Percentiles rank a stretch among this genome's conserved stretches.
phyloP scores from a whole-genome alignment of 2,888 invertebrate genomes.

The Ormyrus nitidulus region DNA sequence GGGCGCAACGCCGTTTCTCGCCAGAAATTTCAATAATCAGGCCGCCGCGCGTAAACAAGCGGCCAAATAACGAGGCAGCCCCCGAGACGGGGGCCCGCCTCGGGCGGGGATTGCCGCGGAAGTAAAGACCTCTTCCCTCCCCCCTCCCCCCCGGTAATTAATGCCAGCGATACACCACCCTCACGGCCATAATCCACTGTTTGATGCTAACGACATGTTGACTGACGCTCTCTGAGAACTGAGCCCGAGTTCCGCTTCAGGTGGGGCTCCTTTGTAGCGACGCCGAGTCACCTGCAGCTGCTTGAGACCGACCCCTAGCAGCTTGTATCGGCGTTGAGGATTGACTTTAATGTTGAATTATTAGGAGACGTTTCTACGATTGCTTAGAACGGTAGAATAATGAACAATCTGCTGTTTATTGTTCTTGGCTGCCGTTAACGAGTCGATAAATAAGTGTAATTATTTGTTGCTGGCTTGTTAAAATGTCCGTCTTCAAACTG shows the following conservation, averaged over 20 bases:
- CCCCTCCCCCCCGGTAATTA: constrained; percentile 12
- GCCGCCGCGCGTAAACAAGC: neutral
- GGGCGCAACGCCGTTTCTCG: neutral
- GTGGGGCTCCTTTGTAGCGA: neutral
- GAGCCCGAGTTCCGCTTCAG: neutral
- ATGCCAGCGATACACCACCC: constrained; percentile 4
- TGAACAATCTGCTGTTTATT: too few species aligned
- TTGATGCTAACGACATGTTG: constrained; percentile 44
- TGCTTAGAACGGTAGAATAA: too few species aligned
- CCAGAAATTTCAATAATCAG: constrained; percentile 31
- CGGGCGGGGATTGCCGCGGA: neutral
- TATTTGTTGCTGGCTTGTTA: too few species aligned
- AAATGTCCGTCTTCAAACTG: too few species aligned
- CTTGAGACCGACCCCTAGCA: neutral
- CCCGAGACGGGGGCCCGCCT: neutral
- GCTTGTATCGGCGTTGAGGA: neutral
- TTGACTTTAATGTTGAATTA: constrained; percentile 1
- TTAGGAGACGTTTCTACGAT: too few species aligned
- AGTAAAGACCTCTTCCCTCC: too few species aligned
- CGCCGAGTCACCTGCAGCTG: constrained; percentile 25
- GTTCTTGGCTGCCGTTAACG: too few species aligned
- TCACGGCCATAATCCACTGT: constrained; percentile 31
- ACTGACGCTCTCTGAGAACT: constrained; percentile 23
- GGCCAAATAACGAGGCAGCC: constrained; percentile 2
- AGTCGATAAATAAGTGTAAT: too few species aligned